Evolutionary conservation across 1,140 invertebrate genomes (phyloP), one percentile per base, ranked within the genome.

Genomic region (Papilio polytes): DNA sequence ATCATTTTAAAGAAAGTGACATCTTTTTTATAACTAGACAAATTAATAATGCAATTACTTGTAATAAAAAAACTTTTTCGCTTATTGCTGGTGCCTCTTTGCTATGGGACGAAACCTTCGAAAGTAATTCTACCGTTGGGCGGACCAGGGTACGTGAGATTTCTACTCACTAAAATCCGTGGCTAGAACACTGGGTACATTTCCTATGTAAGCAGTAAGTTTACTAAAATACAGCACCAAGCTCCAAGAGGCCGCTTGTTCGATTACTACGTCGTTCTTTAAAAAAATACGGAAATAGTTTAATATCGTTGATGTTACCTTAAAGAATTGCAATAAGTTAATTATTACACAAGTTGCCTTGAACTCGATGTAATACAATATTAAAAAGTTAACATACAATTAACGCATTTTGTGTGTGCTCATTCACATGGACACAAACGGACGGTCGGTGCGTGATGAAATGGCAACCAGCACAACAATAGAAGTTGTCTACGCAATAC

Each of bases 361-460:
- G 46, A 76, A 76, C 74, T 76, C 22, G 8, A 26, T 74, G n/a
- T 44, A 74, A 48, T 22, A 22, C 15, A 36, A 22, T 46, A 44
- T 48, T 63, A 31, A 15, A 48, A 20, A 44, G 46, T 51, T 12
- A 76, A 76, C 12, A 20, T 46, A 22, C 9, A 74, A 74, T 20
- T 74, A 76, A 31, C 31, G 70, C n/a, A 2, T 46, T 72, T 73
- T 10, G 20, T 13, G 9, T 51, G 46, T 51, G 74, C 74, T 46
- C 44, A 51, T 76, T 76, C 74, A 12, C 74, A 76, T 51, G 74
- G 13, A 4, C n/a, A 76, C 46, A 53, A 51, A 74, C 73, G 46
- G 46, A 76, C 46, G 51, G 72, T 46, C 73, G n/a, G 73, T 12
- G n/a, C 20, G 46, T 76, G 44, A 51, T 76, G 74, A 76, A 76